phyloP scores from a whole-genome alignment of 1,140 invertebrate species.

The Melitaea cinxia region DNA sequence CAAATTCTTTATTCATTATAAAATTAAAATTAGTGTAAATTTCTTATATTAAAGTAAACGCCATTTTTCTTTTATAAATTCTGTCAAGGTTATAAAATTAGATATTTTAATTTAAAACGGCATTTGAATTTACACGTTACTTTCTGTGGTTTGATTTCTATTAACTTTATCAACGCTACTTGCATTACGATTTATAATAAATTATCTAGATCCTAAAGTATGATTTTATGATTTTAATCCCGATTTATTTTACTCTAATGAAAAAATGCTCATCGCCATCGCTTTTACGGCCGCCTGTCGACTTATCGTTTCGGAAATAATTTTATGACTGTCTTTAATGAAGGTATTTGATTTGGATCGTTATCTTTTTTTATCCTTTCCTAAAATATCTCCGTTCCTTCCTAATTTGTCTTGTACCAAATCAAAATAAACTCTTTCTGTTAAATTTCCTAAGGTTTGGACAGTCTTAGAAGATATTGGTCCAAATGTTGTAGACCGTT shows the following conservation, averaged over 20 bases:
- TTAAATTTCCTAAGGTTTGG: too few relatives aligned
- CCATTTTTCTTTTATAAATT: not conserved
- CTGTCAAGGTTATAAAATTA: not conserved
- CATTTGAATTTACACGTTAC: not conserved
- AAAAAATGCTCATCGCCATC: constrained; percentile 11
- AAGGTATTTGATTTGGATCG: not conserved
- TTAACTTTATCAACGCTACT: not conserved
- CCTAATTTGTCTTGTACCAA: too few relatives aligned
- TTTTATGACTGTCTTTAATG: constrained; percentile 19
- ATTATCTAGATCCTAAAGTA: constrained; percentile 15
- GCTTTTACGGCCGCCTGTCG: constrained; percentile 25
- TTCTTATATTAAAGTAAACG: not conserved
- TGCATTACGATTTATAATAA: constrained; percentile 22
- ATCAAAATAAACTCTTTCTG: too few relatives aligned
- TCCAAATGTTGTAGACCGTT: too few relatives aligned
- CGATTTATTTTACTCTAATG: constrained; percentile 23
- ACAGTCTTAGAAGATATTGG: too few relatives aligned
- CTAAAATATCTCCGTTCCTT: not conserved
- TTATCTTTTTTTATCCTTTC: not conserved
- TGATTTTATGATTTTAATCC: constrained; percentile 19
- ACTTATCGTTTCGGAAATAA: constrained; percentile 26
- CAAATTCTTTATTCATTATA: not conserved
- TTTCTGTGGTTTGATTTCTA: not conserved
- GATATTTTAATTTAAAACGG: not conserved
- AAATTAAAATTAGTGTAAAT: not conserved